These are phyloP conservation scores for Ophiodon elongatus DNA, from an alignment of 2,113 vertebrate species.

Conservation along the genomic window DNA sequence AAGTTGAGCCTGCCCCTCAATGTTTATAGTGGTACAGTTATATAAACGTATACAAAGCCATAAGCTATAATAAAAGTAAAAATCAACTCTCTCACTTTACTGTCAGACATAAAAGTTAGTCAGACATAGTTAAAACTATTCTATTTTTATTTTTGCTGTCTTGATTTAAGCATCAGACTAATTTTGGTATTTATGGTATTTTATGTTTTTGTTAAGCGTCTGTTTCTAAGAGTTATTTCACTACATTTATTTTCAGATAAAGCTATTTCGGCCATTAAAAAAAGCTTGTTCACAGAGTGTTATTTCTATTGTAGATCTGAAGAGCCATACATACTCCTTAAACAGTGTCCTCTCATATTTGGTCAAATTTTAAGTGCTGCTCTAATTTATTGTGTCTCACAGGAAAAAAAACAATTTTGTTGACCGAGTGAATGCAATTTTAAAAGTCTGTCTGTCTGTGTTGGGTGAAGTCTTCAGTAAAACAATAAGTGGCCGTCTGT, in stretches of 20 bases:
- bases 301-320: not conserved
- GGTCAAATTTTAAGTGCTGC: slow-evolving; percentile 9
- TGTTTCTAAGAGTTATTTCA: slow-evolving; percentile 17
- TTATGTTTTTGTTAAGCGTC: not conserved
- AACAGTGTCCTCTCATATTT: not conserved
- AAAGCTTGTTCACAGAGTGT: not conserved
- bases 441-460: slow-evolving; percentile 53
- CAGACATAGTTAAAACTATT: not conserved
- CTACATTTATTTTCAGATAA: not conserved
- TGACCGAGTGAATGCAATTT: slow-evolving; percentile 35
- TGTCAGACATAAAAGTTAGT: not conserved
- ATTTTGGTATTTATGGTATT: not conserved
- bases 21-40: not conserved
- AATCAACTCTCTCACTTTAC: not conserved
- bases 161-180: not conserved
- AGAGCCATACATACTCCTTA: slow-evolving; percentile 6
- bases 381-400: slow-evolving; percentile 38
- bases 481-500: slow-evolving; percentile 46
- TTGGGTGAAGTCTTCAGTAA: slow-evolving; percentile 40
- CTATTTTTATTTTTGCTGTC: not conserved
- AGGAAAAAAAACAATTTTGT: slow-evolving; percentile 2
- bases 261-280: not conserved
- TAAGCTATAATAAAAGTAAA: not conserved
- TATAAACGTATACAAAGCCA: not conserved
- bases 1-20: not conserved